Evolutionary conservation across 2,113 vertebrate genomes (phyloP).

Genomic region (Barnardius zonarius): DNA sequence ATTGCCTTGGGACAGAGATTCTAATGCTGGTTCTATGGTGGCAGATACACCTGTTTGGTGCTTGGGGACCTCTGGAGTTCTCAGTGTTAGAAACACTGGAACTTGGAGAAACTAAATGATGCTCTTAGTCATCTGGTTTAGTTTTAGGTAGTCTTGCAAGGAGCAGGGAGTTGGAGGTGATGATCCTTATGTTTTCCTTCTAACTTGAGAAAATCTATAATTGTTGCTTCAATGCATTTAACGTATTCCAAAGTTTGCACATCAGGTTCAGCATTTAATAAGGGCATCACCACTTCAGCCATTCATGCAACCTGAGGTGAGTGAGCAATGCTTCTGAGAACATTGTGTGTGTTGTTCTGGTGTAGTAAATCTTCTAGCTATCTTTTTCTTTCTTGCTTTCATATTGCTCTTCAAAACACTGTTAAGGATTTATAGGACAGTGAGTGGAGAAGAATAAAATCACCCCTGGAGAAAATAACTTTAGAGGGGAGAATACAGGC

Average conservation of each 20-base stretch:
- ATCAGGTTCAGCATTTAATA: neutral
- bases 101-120: rapidly evolving
- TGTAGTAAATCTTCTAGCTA: neutral
- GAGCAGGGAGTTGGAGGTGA: neutral
- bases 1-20: neutral
- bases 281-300: neutral
- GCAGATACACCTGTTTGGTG: rapidly evolving
- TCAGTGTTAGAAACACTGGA: neutral
- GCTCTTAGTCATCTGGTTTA: neutral
- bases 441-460: neutral
- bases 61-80: rapidly evolving
- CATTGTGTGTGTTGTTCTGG: too few relatives aligned
- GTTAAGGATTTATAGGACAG: neutral
- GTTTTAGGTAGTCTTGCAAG: neutral
- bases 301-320: neutral
- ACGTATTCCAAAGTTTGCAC: neutral
- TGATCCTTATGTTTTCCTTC: neutral
- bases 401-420: neutral
- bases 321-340: neutral
- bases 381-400: neutral
- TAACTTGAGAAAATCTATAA: neutral
- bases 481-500: neutral
- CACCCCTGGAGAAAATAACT: neutral
- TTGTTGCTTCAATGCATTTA: neutral
- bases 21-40: neutral